Evolutionary conservation across 2,113 vertebrate species (phyloP).

Genomic region (Dendrocopos noguchii): DNA sequence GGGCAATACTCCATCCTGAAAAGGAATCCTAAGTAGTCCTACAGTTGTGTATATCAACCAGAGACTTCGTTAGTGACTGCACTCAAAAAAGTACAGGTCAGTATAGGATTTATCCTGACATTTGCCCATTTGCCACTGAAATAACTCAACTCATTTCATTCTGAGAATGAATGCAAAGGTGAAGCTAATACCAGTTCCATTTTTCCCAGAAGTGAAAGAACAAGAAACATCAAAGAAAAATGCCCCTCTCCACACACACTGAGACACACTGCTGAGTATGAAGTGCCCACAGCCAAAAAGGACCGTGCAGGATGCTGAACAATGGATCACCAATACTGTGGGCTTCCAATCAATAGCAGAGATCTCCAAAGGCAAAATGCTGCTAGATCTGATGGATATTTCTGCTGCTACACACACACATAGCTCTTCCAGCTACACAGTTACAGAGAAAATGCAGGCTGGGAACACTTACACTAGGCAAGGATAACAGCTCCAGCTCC

Average conservation of each 20-base stretch:
- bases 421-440: background rate
- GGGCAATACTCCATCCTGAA: background rate
- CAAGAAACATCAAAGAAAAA: background rate
- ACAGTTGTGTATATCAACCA: background rate
- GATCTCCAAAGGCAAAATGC: background rate
- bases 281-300: background rate
- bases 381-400: background rate
- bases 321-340: background rate
- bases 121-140: constrained; percentile 13
- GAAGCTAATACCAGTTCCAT: background rate
- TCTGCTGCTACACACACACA: background rate
- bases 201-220: background rate
- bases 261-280: background rate
- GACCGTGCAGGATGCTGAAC: background rate
- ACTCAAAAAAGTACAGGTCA: background rate
- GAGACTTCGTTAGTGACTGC: background rate
- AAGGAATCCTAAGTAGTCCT: background rate
- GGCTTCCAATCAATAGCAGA: background rate
- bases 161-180: background rate
- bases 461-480: background rate
- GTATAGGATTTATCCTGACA: background rate
- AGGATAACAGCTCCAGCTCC: background rate
- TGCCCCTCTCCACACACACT: fast-evolving
- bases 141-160: constrained; percentile 22
- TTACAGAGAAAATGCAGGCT: background rate